phyloP scores from a whole-genome alignment of 2,888 invertebrate species.

The Thumatha senex region DNA sequence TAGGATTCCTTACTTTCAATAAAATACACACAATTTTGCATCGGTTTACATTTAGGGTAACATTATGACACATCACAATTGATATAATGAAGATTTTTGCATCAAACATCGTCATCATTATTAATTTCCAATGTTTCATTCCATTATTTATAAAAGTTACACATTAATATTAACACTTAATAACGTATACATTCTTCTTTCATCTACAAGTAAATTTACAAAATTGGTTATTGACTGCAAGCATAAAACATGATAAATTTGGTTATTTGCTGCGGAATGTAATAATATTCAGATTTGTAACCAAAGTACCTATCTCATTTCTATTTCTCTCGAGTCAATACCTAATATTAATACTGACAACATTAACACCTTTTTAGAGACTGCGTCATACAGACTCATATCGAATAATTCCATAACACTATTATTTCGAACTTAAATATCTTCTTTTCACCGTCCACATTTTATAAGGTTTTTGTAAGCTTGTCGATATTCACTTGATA shows the following conservation, averaged over 20 bases:
- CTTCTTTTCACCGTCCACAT: constrained; percentile 63
- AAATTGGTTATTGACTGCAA: constrained; percentile 12
- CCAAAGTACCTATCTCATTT: background rate
- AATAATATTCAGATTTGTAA: constrained; percentile 8
- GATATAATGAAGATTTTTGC: background rate
- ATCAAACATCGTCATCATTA: background rate
- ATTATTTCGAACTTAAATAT: background rate
- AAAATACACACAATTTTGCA: too few species aligned
- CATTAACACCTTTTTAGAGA: background rate
- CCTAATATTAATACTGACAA: constrained; percentile 2
- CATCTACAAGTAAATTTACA: constrained; percentile 11
- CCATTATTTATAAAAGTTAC: background rate
- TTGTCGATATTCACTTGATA: constrained; percentile 95
- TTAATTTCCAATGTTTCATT: background rate
- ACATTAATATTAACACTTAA: constrained; percentile 21
- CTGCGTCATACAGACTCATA: too few species aligned
- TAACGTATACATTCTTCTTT: constrained; percentile 2
- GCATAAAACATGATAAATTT: background rate
- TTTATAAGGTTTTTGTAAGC: constrained; percentile 91
- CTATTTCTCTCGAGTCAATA: background rate
- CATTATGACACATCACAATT: background rate
- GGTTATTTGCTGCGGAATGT: constrained; percentile 22
- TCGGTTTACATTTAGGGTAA: too few species aligned
- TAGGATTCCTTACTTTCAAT: too few species aligned
- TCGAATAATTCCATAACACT: background rate